Percentiles rank a stretch among this genome's conserved stretches.
These are phyloP conservation scores for Hipposideros armiger DNA, from an alignment of 2,113 vertebrate species.

Conservation along the genomic window DNA sequence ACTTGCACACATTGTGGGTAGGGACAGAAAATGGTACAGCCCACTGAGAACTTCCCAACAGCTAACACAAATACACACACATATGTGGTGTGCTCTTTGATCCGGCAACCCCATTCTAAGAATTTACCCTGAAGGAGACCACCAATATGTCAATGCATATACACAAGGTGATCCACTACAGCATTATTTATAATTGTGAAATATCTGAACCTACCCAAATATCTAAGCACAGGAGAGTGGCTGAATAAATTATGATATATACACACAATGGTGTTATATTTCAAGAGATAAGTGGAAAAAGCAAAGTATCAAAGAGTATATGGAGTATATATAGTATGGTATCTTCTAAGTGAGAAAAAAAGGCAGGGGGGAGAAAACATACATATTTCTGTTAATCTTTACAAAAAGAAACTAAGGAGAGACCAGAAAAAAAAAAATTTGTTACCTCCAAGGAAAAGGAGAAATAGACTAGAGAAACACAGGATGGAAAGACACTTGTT, in stretches of 20 bases:
- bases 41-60: rapidly evolving
- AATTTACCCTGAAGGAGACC: not conserved
- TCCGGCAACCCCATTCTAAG: not conserved
- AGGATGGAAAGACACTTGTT: not conserved
- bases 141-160: rapidly evolving
- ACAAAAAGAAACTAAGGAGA: not conserved
- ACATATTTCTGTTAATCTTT: too few relatives aligned
- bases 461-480: not conserved
- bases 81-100: rapidly evolving
- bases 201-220: too few relatives aligned
- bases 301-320: rapidly evolving
- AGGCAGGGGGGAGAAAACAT: not conserved
- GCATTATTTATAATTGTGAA: rapidly evolving
- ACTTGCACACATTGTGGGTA: rapidly evolving
- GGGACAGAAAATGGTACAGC: rapidly evolving
- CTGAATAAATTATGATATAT: not conserved
- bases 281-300: too few relatives aligned
- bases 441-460: not conserved
- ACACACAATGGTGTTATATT: not conserved
- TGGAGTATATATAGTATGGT: too few relatives aligned
- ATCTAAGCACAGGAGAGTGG: not conserved
- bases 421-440: not conserved
- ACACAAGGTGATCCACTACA: not conserved
- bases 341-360: too few relatives aligned
- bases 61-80: not conserved